Conservation (phyloP, 2,888 invertebrate species). For the Serripes groenlandicus region DNA sequence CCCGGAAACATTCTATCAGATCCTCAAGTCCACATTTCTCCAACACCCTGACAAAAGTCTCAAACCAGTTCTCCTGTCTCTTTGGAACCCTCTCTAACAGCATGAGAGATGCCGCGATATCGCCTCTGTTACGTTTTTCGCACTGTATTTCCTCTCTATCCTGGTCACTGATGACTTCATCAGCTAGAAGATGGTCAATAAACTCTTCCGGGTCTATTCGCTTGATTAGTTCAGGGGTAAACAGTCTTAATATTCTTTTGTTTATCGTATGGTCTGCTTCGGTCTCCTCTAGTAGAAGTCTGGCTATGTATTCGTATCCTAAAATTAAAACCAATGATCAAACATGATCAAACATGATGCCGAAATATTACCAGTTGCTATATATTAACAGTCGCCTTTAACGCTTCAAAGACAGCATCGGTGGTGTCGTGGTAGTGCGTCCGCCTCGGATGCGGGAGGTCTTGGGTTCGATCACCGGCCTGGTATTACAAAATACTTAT, state of each 20-base stretch:
- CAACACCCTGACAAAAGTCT: slow-evolving; percentile 29
- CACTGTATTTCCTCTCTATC: slow-evolving; percentile 41
- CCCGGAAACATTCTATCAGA: slow-evolving; percentile 10
- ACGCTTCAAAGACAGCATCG: too few species aligned
- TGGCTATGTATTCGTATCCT: slow-evolving; percentile 39
- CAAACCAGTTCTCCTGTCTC: slow-evolving; percentile 33
- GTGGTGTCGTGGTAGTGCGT: too few species aligned
- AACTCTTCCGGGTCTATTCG: slow-evolving; percentile 46
- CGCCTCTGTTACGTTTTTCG: slow-evolving; percentile 34
- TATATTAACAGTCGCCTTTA: too few species aligned
- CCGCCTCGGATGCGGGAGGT: too few species aligned
- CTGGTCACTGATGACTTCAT: slow-evolving; percentile 24
- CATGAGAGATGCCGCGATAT: slow-evolving; percentile 37
- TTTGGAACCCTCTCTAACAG: slow-evolving; percentile 38
- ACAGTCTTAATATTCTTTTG: slow-evolving; percentile 16
- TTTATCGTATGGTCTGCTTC: slow-evolving; percentile 34
- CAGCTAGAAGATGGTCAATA: slow-evolving; percentile 35
- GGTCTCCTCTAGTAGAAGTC: slow-evolving; percentile 28
- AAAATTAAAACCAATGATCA: too few species aligned
- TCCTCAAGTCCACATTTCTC: slow-evolving; percentile 29
- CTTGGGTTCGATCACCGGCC: too few species aligned
- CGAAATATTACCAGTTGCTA: too few species aligned
- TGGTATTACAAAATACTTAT: too few species aligned
- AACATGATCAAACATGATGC: too few species aligned
- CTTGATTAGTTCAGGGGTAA: slow-evolving; percentile 37